These are phyloP conservation scores for Synodontis membranacea DNA, from an alignment of 2,113 vertebrate species.

Conservation along the genomic window DNA sequence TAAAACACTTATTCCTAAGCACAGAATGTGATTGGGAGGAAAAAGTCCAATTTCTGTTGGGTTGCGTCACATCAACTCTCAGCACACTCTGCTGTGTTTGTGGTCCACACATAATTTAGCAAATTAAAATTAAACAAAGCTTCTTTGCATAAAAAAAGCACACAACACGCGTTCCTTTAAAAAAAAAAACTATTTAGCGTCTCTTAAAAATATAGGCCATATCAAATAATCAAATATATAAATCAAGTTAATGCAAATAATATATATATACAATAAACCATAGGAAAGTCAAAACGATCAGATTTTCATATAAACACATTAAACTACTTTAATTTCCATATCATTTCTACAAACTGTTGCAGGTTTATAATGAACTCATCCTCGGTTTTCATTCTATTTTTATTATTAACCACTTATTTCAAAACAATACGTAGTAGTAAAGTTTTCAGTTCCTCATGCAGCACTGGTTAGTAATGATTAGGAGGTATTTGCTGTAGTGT, in stretches of 20 bases:
- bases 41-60: background rate
- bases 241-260: background rate
- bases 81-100: background rate
- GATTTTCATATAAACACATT: background rate
- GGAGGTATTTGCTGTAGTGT: conserved; percentile 13
- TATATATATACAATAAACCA: background rate
- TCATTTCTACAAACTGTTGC: background rate
- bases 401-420: background rate
- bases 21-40: background rate
- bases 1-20: background rate
- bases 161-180: background rate
- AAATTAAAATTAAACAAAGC: no score
- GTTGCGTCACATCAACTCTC: background rate
- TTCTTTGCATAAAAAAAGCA: no score
- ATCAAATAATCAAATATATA: background rate
- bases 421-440: background rate
- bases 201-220: background rate
- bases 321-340: background rate
- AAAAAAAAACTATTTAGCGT: background rate
- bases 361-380: background rate
- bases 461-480: background rate
- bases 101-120: background rate
- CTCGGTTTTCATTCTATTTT: background rate
- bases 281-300: background rate
- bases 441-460: background rate